phyloP scores from a whole-genome alignment of 2,888 invertebrate genomes.

The Acanthococcus lagerstroemiae region DNA sequence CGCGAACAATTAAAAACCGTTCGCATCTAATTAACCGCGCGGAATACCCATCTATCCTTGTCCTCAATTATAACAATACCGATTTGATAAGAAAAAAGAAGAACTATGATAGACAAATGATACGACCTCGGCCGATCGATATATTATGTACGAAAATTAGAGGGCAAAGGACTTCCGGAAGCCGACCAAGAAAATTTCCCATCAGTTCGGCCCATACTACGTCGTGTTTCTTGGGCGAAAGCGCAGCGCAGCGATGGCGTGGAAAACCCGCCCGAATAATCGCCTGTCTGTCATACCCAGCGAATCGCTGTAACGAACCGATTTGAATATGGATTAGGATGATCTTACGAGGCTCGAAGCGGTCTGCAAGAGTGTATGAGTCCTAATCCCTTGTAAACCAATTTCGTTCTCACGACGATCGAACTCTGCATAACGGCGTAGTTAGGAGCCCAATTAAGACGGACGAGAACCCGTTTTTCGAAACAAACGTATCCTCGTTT shows the following conservation, averaged over 20 bases:
- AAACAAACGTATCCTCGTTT: not conserved
- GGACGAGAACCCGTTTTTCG: not conserved
- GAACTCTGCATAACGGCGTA: not conserved
- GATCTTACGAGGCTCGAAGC: not conserved
- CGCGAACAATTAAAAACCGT: constrained; percentile 10
- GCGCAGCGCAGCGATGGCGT: too few relatives aligned
- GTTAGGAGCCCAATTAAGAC: not conserved
- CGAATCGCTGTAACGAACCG: too few relatives aligned
- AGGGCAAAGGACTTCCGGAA: not conserved
- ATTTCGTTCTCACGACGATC: not conserved
- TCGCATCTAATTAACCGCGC: constrained; percentile 7
- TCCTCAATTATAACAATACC: not conserved
- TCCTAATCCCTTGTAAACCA: not conserved
- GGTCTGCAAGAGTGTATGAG: not conserved
- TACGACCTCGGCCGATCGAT: not conserved
- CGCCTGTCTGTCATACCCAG: too few relatives aligned
- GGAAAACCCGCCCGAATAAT: too few relatives aligned
- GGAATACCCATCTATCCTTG: not conserved
- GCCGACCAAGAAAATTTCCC: too few relatives aligned
- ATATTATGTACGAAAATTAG: not conserved
- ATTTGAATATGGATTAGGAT: not conserved
- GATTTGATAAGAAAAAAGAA: not conserved
- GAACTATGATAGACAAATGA: not conserved
- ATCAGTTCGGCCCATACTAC: not conserved
- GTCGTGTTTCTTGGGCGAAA: not conserved